Base-by-base conservation (phyloP, 2,797 vertebrate genomes). In the Neostethus bicornis region DNA sequence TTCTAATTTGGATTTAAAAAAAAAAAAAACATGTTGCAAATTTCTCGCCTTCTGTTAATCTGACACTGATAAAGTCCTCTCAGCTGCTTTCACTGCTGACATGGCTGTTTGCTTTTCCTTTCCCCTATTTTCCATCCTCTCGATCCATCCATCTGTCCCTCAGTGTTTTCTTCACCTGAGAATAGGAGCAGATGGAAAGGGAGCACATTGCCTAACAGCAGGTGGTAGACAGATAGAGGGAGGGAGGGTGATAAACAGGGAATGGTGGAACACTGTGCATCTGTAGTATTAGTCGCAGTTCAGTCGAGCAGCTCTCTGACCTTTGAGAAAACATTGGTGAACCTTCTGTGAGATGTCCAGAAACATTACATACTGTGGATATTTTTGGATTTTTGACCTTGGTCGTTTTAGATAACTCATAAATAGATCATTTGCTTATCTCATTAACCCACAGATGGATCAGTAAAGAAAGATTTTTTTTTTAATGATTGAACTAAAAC, bases 181-280 rank as follows among this genome's bases (percentile, higher is more conserved):
- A 87, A 77, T 58, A 34, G 50, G 56, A 80, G 73, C 89, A 91
- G 88, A 89, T 90, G 88, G 87, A 80, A 31, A 64, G 53, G 70
- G 77, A 55, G 58, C 2, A 14, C 14, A 47, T 54, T 26, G 75
- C 16, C 38, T 51, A 59, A 61, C 49, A 64, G 73, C 84, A 85
- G 84, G 78, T 84, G 81, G 77, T 65, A 46, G 44, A 52, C 38
- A 31, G 54, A 73, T 35, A 47, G 68, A 73, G 58, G 47, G 55
- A 73, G 58, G 47, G 55, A 61, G 47, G 25, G 10, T 3, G n/a
- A 28, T 45, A 54, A 28, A 37, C 47, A 74, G 46, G 35, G 60
- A n/a, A 62, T 17, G 46, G 50, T 59, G 10, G 50, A 43, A 50
- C 19, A 44, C 72, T 67, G 61, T 51, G 24, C 61, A 66, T 51